Percentiles rank a stretch among this genome's conserved stretches.
These are phyloP conservation scores for Eugnorisma glareosa DNA, from an alignment of 2,888 invertebrate species.

Conservation along the genomic window DNA sequence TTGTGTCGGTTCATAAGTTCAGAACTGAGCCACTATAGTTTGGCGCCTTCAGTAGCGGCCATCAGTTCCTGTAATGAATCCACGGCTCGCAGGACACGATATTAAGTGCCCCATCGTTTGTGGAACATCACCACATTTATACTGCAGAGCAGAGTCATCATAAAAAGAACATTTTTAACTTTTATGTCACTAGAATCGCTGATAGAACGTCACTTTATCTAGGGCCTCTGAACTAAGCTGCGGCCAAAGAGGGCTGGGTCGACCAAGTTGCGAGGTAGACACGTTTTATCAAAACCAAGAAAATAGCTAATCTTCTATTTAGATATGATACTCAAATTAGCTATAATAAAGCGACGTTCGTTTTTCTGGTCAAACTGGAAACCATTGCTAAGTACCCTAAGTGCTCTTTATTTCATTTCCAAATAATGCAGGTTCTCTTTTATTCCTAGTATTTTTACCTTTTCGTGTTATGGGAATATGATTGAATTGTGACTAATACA, in stretches of 20 bases:
- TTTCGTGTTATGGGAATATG: background rate
- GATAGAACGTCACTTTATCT: background rate
- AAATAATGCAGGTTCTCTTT: background rate
- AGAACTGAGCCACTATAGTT: too few relatives aligned
- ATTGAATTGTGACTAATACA: background rate
- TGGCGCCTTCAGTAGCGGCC: too few relatives aligned
- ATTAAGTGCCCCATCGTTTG: background rate
- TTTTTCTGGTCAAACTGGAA: conserved; percentile 6
- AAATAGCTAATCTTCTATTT: conserved; percentile 8
- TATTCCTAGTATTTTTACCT: background rate
- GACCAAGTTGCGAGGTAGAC: background rate
- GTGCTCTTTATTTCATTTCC: background rate
- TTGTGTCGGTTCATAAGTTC: too few relatives aligned
- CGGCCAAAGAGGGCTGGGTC: background rate
- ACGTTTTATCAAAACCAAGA: too few relatives aligned
- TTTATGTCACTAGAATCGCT: background rate
- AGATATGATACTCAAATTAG: conserved; percentile 3
- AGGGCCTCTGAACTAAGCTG: background rate
- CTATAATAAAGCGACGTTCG: background rate
- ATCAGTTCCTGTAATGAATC: too few relatives aligned
- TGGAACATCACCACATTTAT: background rate
- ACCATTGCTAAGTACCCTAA: background rate
- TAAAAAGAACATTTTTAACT: too few relatives aligned
- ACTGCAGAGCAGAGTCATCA: background rate
- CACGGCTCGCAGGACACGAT: background rate